Evolutionary conservation across 2,797 vertebrate species (phyloP).

Genomic region (Hirundo rustica): DNA sequence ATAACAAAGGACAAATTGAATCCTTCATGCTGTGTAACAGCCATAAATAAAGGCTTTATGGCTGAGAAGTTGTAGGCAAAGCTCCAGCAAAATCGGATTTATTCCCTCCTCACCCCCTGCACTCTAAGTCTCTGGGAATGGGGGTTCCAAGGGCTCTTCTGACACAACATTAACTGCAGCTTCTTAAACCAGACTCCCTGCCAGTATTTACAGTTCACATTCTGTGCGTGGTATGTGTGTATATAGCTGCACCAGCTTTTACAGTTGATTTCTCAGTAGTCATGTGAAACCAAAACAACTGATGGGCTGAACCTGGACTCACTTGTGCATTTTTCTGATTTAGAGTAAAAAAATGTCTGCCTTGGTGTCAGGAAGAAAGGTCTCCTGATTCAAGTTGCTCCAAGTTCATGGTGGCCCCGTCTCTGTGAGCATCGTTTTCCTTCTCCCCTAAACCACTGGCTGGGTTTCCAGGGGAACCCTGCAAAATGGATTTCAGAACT

Average conservation of each 20-base stretch:
- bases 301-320: conserved; percentile 26
- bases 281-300: conserved; percentile 67
- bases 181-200: conserved; percentile 58
- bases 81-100: conserved; percentile 64
- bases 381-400: not conserved
- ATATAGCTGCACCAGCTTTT: conserved; percentile 37
- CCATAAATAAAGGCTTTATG: conserved; percentile 69
- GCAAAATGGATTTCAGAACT: not conserved
- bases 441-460: not conserved
- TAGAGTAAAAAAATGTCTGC: not conserved
- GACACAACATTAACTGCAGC: conserved; percentile 53
- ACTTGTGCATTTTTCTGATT: not conserved
- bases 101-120: conserved; percentile 20
- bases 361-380: not conserved
- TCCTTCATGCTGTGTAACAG: conserved; percentile 53
- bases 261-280: conserved; percentile 67
- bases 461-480: not conserved
- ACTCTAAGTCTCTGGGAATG: conserved; percentile 52
- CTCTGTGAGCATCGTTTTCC: not conserved
- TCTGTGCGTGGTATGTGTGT: conserved; percentile 38
- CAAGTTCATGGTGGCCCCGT: not conserved
- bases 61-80: conserved; percentile 55
- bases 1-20: conserved; percentile 70
- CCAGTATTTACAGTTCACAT: conserved; percentile 55
- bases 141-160: conserved; percentile 54